phyloP scores from a whole-genome alignment of 2,888 invertebrate species.

The Mylabris sibirica region DNA sequence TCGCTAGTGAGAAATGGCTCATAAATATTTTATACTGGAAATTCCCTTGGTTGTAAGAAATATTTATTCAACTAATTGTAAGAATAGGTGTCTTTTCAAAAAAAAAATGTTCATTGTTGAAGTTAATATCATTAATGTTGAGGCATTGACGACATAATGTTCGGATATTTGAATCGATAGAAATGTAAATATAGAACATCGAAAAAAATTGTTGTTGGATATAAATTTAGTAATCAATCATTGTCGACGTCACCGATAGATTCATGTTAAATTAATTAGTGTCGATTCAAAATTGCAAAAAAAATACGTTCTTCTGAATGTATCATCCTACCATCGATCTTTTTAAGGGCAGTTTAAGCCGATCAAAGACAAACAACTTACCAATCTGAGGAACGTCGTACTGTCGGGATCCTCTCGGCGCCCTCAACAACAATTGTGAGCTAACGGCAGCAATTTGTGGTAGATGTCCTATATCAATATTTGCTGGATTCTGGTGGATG shows the following conservation, averaged over 20 bases:
- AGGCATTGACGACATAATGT: neutral
- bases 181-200: neutral
- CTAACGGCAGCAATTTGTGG: constrained; percentile 58
- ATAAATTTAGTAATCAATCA: neutral
- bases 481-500: constrained; percentile 46
- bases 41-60: neutral
- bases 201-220: neutral
- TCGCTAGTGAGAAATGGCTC: neutral
- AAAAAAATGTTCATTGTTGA: neutral
- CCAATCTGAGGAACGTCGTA: constrained; percentile 90
- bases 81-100: neutral
- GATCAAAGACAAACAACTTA: constrained; percentile 54
- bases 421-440: constrained; percentile 78
- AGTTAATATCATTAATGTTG: constrained; percentile 6
- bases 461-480: constrained; percentile 57
- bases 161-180: neutral
- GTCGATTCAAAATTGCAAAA: neutral
- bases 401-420: constrained; percentile 76
- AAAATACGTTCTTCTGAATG: no score
- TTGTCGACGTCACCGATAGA: neutral
- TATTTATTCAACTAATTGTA: neutral
- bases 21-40: neutral
- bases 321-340: neutral
- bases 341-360: no score
- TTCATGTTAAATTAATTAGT: neutral